phyloP scores from a whole-genome alignment of 1,140 invertebrate species.

The Manduca sexta region DNA sequence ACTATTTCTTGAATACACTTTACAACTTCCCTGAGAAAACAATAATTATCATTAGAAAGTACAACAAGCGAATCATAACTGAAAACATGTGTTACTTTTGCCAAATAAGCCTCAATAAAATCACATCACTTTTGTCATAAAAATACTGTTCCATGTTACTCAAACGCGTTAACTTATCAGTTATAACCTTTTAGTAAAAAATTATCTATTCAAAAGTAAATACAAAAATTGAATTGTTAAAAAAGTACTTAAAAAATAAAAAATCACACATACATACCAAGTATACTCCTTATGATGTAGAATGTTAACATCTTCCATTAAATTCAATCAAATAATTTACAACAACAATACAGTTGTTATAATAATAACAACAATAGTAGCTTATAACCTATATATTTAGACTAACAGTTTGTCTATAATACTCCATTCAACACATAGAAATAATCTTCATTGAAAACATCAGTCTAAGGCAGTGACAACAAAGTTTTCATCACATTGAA shows the following conservation, averaged over 20 bases:
- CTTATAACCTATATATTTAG: constrained; percentile 36
- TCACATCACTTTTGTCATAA: constrained; percentile 47
- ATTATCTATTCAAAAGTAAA: constrained; percentile 35
- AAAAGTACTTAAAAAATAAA: constrained; percentile 27
- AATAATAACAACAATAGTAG: constrained; percentile 55
- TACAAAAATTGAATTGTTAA: constrained; percentile 31
- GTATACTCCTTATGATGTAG: constrained; percentile 38
- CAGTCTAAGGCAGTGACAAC: constrained; percentile 69
- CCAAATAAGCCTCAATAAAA: constrained; percentile 49
- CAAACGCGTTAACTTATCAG: constrained; percentile 35
- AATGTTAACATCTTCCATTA: constrained; percentile 53
- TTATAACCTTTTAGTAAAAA: constrained; percentile 18
- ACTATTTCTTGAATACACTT: constrained; percentile 22
- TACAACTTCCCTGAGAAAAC: constrained; percentile 10
- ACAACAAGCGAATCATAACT: constrained; percentile 15
- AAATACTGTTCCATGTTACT: constrained; percentile 46
- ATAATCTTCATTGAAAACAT: constrained; percentile 60
- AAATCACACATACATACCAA: constrained; percentile 48
- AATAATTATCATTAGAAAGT: constrained; percentile 10
- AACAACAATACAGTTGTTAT: constrained; percentile 55
- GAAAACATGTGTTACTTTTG: constrained; percentile 10
- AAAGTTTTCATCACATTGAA: constrained; percentile 47
- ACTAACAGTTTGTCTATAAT: constrained; percentile 49
- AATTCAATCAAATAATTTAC: constrained; percentile 66
- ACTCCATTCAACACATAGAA: constrained; percentile 54